phyloP scores from a whole-genome alignment of 2,888 invertebrate species.

The Allacma fusca region DNA sequence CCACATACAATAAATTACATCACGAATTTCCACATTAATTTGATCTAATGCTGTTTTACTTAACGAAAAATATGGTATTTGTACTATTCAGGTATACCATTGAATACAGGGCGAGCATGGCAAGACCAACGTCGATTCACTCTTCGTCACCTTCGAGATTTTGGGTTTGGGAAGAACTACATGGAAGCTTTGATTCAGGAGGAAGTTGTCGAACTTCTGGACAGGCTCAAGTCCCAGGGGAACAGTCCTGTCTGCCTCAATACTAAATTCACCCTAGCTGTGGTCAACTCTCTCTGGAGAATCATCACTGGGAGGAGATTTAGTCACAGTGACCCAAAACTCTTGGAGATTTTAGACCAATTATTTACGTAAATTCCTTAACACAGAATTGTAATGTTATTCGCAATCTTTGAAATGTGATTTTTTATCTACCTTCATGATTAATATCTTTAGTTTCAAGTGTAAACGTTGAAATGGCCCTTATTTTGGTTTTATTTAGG shows the following conservation, averaged over 20 bases:
- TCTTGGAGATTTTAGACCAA: neutral
- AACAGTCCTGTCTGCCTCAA: neutral
- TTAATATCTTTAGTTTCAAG: no score
- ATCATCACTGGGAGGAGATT: constrained; percentile 26
- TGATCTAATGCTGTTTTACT: no score
- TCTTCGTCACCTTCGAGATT: neutral
- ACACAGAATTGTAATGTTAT: no score
- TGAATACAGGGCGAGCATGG: neutral
- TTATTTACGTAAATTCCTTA: constrained; percentile 1
- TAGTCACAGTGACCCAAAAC: constrained; percentile 12
- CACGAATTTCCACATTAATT: no score
- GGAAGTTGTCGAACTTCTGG: constrained; percentile 32
- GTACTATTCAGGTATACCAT: no score
- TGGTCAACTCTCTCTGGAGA: constrained; percentile 30
- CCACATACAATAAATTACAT: neutral
- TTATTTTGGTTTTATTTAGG: no score
- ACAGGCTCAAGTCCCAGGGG: constrained; percentile 16
- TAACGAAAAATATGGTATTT: neutral
- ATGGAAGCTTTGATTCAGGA: constrained; percentile 27
- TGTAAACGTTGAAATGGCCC: no score
- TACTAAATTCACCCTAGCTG: constrained; percentile 31
- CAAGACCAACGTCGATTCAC: constrained; percentile 6
- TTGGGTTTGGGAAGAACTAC: constrained; percentile 33
- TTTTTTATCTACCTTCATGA: no score
- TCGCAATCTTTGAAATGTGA: no score